Evolutionary conservation across 2,797 vertebrate genomes (phyloP).

Genomic region (Nannoperca australis): DNA sequence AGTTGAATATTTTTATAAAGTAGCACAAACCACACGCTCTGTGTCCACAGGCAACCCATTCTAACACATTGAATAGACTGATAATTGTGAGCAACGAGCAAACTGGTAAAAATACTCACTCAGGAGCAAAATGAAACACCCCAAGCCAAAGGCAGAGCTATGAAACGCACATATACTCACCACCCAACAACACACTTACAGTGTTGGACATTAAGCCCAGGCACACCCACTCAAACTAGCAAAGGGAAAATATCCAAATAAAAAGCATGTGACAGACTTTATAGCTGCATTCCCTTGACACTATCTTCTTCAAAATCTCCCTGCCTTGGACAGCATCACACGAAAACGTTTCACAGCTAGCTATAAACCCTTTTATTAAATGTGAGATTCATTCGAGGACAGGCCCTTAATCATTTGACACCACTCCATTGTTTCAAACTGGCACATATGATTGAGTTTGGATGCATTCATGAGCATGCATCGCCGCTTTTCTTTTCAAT

Average conservation of each 20-base stretch:
- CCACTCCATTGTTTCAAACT: slow-evolving; percentile 51
- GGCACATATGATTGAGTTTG: slow-evolving; percentile 44
- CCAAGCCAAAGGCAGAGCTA: slow-evolving; percentile 21
- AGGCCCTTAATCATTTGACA: slow-evolving; percentile 22
- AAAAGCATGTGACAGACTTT: slow-evolving; percentile 13
- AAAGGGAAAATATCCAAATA: not conserved
- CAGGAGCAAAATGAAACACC: not conserved
- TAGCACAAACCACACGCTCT: slow-evolving; percentile 15
- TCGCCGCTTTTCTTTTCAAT: slow-evolving; percentile 39
- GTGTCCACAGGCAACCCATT: slow-evolving; percentile 27
- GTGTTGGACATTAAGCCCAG: slow-evolving; percentile 14
- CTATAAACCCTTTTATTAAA: slow-evolving; percentile 35
- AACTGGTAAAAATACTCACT: slow-evolving; percentile 28
- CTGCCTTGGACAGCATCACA: not conserved
- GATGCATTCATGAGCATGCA: slow-evolving; percentile 40
- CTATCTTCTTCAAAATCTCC: slow-evolving; percentile 10
- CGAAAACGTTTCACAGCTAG: slow-evolving; percentile 21
- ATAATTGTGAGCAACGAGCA: slow-evolving; percentile 32
- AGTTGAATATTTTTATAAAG: slow-evolving; percentile 8
- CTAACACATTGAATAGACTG: slow-evolving; percentile 33
- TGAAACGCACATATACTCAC: slow-evolving; percentile 6
- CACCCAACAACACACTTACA: not conserved
- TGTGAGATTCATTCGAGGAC: slow-evolving; percentile 9
- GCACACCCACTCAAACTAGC: slow-evolving; percentile 3
- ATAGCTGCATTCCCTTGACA: not conserved